Evolutionary conservation across 2,888 invertebrate genomes (phyloP), one percentile per base, ranked within the genome.

Genomic region (Drosophila limbata): DNA sequence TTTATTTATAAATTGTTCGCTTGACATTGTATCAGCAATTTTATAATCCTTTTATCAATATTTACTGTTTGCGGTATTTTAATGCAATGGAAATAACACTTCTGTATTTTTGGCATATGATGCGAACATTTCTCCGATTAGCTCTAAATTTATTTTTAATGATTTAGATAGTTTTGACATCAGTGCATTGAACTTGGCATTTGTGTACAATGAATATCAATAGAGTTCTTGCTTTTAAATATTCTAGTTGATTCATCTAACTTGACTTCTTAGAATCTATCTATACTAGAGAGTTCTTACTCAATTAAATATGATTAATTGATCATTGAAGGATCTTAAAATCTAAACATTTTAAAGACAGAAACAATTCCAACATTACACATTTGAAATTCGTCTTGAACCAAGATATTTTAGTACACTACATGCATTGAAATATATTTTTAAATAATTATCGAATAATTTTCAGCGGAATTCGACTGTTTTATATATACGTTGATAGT

Each of bases 1-100:
- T 71, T 61, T 79, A 74, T 77, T 69, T 67, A 59, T 70, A 74
- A 74, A 77, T 33, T 50, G 69, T 40, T 57, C 21, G 63, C 39
- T 51, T 62, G 39, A 52, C 62, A 57, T 61, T 48, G 4, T 17
- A 52, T 51, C 2, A 5, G 8, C 10, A 47, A 51, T 59, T 52
- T 15, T 56, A 55, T 42, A 28, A 64, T 19, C 47, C 37, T 50
- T 47, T 19, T 39, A 48, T 68, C 56, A 21, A 28, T 62, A 45
- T 63, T 28, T 40, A 28, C 44, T 45, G 52, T 45, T 37, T 35
- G 42, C 25, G 10, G n/a, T 39, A n/a, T 52, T 42, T 56, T 35
- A 40, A 51, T 47, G 21, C 62, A 62, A 17, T 28, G 3, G 10
- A 25, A 52, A 51, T 17, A 47, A 37, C 8, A 35, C n/a, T 19